Evolutionary conservation across 2,888 invertebrate genomes (phyloP), one percentile per base, ranked within the genome.

Genomic region (Hirtodrosophila histrioides): DNA sequence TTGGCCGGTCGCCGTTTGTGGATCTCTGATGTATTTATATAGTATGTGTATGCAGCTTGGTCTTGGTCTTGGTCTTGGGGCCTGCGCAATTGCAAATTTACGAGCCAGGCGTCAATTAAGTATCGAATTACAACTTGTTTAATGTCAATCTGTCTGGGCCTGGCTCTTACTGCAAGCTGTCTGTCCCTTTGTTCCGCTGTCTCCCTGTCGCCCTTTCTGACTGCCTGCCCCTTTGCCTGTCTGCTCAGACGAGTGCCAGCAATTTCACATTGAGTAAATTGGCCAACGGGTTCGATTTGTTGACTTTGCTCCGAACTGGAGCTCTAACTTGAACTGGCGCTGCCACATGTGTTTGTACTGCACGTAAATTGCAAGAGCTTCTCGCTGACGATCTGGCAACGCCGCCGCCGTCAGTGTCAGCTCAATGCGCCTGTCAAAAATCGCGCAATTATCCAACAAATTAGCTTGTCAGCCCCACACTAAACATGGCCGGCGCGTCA

Each of bases 101-200:
- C 90, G 90, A 90, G 87, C 89, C 87, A 88, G 89, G 90, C 90
- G 91, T 91, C 91, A 90, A 91, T 91, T 91, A 91, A 90, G 90
- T 91, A 91, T 91, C 91, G 89, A 91, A 91, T 91, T 91, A 91
- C 91, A 91, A 88, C 89, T 90, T 91, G 90, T 90, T 90, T 90
- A 89, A 89, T 90, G 91, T 90, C 90, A 90, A 88, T 86, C 84
- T 84, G 88, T 84, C 82, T 70, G 61, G 71, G 66, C 40, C 56
- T 43, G 51, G 40, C 71, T 71, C 56, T 69, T 51, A 51, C 57
- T 64, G 51, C 43, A n/a, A 36, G 64, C 68, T 56, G 61, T 56
- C 70, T 29, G 54, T 58, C 36, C 23, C 5, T 0, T 3, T 27
- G 27, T 6, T 9, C 7, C 3, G 31, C 2, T 37, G 37, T 39